Conservation (phyloP, 2,113 vertebrate genomes). For the Tetrao urogallus region DNA sequence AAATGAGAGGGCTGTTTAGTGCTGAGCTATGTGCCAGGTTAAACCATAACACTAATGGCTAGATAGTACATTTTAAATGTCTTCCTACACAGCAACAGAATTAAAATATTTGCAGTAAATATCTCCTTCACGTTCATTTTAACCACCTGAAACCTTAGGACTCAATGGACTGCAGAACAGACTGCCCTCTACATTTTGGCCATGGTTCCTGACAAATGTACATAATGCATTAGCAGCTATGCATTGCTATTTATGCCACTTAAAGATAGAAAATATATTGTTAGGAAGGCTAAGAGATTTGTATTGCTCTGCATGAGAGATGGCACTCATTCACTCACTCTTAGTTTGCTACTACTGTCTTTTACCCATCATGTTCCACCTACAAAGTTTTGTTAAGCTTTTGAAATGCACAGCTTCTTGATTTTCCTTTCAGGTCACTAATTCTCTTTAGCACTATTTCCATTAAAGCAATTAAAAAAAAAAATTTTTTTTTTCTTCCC, state of each 20-base stretch:
- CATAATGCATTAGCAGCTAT: not conserved
- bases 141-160: not conserved
- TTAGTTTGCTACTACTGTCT: not conserved
- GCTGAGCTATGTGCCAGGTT: no score
- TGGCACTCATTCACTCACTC: not conserved
- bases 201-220: accelerated
- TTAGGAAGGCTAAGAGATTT: not conserved
- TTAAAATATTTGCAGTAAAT: not conserved
- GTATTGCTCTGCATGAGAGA: not conserved
- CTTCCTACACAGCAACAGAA: not conserved
- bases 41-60: not conserved
- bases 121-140: not conserved
- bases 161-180: not conserved
- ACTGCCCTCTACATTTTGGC: not conserved
- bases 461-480: not conserved
- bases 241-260: not conserved
- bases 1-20: not conserved
- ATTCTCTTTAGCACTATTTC: not conserved
- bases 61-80: not conserved
- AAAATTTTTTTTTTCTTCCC: not conserved
- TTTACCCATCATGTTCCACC: not conserved
- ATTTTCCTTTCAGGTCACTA: not conserved
- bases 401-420: not conserved
- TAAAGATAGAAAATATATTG: no score
- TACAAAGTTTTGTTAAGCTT: not conserved